These are phyloP conservation scores for Hypsopygia costalis DNA, from an alignment of 2,888 invertebrate species.

Conservation along the genomic window DNA sequence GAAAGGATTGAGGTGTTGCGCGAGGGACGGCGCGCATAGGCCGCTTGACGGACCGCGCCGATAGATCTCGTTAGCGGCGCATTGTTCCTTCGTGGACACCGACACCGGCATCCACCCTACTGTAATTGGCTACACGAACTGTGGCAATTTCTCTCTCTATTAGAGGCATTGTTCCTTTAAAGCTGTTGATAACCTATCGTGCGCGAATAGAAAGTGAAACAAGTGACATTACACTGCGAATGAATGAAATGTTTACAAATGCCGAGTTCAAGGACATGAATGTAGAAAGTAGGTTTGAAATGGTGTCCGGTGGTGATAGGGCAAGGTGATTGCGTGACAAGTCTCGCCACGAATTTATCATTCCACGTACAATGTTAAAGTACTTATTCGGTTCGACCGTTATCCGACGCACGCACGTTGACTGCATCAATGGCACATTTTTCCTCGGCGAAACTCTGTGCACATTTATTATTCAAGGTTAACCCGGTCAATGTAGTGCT, in stretches of 20 bases:
- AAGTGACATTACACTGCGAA: constrained; percentile 10
- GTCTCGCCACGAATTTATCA: constrained; percentile 66
- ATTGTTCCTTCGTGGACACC: constrained; percentile 44
- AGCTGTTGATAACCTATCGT: constrained; percentile 12
- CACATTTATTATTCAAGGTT: constrained; percentile 74
- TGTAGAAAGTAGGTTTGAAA: constrained; percentile 65
- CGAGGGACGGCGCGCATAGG: constrained; percentile 29
- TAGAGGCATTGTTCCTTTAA: constrained; percentile 14
- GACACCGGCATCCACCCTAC: constrained; percentile 25
- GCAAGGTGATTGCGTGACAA: constrained; percentile 62
- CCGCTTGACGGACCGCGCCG: constrained; percentile 42
- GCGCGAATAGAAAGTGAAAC: constrained; percentile 18
- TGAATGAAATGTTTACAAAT: constrained; percentile 13
- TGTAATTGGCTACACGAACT: constrained; percentile 32
- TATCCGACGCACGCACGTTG: constrained; percentile 72
- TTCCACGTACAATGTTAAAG: constrained; percentile 74
- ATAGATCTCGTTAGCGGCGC: constrained; percentile 55
- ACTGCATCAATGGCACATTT: constrained; percentile 78
- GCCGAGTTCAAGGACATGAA: constrained; percentile 55
- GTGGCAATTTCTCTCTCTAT: constrained; percentile 24
- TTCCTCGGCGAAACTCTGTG: constrained; percentile 68
- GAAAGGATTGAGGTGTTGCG: constrained; percentile 63
- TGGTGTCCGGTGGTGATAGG: constrained; percentile 53
- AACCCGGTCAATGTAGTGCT: constrained; percentile 74
- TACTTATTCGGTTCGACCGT: constrained; percentile 78